These are phyloP conservation scores for Sphenopsis melanotis DNA, from an alignment of 2,797 vertebrate genomes.

Conservation along the genomic window DNA sequence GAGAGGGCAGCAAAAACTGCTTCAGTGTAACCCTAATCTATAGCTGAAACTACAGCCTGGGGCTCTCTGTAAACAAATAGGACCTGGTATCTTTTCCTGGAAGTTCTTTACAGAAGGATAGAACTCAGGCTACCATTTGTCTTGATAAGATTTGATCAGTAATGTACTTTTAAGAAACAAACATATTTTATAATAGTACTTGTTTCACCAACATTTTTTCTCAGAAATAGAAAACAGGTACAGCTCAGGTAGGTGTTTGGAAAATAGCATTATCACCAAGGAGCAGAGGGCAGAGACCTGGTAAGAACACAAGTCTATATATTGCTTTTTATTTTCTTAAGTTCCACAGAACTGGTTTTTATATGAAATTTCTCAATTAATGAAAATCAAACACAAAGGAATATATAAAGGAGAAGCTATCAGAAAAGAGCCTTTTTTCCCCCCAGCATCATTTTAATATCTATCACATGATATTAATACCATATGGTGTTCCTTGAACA, in stretches of 20 bases:
- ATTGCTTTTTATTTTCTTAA: background rate
- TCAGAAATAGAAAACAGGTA: background rate
- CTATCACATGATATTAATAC: accelerated
- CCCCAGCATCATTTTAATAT: background rate
- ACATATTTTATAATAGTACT: background rate
- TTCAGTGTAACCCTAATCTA: background rate
- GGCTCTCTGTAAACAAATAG: background rate
- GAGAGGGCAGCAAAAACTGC: background rate
- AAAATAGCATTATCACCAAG: background rate
- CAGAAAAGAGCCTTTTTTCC: background rate
- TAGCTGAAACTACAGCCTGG: background rate
- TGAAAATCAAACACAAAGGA: background rate
- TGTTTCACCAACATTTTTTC: background rate
- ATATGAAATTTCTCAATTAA: background rate
- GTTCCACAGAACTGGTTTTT: background rate
- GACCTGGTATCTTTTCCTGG: background rate
- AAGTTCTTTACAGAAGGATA: background rate
- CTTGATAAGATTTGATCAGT: background rate
- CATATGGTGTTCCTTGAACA: background rate
- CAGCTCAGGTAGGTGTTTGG: background rate
- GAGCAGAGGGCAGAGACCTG: background rate
- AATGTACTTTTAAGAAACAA: background rate
- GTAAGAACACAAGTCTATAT: background rate
- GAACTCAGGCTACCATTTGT: background rate
- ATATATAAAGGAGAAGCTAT: background rate